These are phyloP conservation scores for Brachionus plicatilis DNA, from an alignment of 1,140 invertebrate genomes.

Conservation along the genomic window DNA sequence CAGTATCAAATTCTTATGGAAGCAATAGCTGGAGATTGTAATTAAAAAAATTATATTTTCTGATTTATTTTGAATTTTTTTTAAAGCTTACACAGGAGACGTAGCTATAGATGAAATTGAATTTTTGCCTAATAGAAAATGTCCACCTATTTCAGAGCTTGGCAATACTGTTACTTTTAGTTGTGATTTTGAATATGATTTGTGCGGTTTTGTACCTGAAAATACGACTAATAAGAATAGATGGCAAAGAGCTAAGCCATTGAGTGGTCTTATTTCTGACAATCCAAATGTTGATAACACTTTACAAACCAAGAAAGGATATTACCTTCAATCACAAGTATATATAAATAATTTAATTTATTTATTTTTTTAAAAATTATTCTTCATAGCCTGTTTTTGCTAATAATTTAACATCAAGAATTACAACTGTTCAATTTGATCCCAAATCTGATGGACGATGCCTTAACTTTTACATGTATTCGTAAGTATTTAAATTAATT, in stretches of 20 bases:
- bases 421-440: background rate
- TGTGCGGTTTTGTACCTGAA: background rate
- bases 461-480: conserved; percentile 12
- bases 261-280: background rate
- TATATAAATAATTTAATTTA: background rate
- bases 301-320: conserved; percentile 59
- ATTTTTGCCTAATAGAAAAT: background rate
- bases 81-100: background rate
- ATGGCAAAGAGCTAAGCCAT: background rate
- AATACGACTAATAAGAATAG: background rate
- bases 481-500: background rate
- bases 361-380: background rate
- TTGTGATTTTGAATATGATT: conserved; percentile 15
- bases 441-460: background rate
- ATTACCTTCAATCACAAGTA: conserved; percentile 46
- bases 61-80: background rate
- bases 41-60: background rate
- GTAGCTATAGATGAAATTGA: conserved; percentile 11
- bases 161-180: background rate
- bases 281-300: conserved; percentile 54
- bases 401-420: background rate
- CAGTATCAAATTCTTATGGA: conserved; percentile 6
- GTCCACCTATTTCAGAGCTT: background rate
- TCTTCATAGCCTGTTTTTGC: background rate
- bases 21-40: conserved; percentile 14